Conservation (phyloP, 2,888 invertebrate species). For the Atherix ibis region DNA sequence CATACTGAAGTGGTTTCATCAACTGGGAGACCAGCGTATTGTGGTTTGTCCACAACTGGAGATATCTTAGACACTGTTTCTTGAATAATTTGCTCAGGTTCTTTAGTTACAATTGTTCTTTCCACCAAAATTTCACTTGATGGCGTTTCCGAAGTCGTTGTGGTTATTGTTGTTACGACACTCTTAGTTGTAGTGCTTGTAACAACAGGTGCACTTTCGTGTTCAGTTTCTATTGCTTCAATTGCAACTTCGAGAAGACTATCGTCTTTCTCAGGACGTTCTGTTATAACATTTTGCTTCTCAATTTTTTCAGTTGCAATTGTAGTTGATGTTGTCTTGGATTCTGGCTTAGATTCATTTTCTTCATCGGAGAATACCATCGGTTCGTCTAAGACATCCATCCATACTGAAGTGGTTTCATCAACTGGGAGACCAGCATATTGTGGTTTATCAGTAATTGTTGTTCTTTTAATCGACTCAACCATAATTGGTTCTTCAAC, state of each 20-base stretch:
- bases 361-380: slow-evolving; percentile 13
- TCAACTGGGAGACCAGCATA: too few species aligned
- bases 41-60: too few species aligned
- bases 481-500: too few species aligned
- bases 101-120: too few species aligned
- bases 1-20: slow-evolving; percentile 20
- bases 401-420: too few species aligned
- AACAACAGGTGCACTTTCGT: neutral
- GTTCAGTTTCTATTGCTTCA: neutral
- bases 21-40: slow-evolving; percentile 19
- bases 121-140: neutral
- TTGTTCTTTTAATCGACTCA: too few species aligned
- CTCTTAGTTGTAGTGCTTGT: neutral
- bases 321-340: neutral
- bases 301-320: neutral
- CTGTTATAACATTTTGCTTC: neutral
- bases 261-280: neutral
- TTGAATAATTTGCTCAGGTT: too few species aligned
- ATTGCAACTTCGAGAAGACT: neutral
- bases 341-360: slow-evolving; percentile 1
- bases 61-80: too few species aligned
- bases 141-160: neutral
- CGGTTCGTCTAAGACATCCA: too few species aligned
- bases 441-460: too few species aligned
- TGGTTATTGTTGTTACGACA: neutral